phyloP scores from a whole-genome alignment of 2,888 invertebrate genomes.

The Pedicia rivosa region DNA sequence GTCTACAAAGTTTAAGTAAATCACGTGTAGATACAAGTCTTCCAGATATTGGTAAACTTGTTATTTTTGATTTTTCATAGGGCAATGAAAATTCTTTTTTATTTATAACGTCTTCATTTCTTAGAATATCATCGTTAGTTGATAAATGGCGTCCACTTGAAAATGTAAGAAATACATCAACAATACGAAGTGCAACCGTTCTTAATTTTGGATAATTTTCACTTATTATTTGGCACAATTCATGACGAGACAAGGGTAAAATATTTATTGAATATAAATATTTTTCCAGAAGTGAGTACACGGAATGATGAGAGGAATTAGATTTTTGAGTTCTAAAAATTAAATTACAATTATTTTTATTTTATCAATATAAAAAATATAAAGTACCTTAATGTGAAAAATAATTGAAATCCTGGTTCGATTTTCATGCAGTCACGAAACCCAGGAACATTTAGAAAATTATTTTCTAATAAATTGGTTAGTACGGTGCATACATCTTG shows the following conservation, averaged over 20 bases:
- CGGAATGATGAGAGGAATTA: slow-evolving; percentile 33
- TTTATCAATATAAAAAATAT: neutral
- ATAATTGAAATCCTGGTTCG: slow-evolving; percentile 77
- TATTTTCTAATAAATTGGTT: slow-evolving; percentile 69
- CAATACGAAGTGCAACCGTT: slow-evolving; percentile 58
- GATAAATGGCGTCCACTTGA: slow-evolving; percentile 55
- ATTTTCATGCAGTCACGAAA: slow-evolving; percentile 69
- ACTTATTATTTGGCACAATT: slow-evolving; percentile 57
- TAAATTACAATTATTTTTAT: slow-evolving; percentile 1
- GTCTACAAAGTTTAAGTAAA: slow-evolving; percentile 78
- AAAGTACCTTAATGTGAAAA: slow-evolving; percentile 67
- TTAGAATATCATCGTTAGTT: no score
- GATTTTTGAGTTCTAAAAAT: slow-evolving; percentile 21
- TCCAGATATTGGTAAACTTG: slow-evolving; percentile 27
- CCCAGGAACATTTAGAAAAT: slow-evolving; percentile 70
- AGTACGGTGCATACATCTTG: slow-evolving; percentile 83
- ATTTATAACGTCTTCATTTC: slow-evolving; percentile 16
- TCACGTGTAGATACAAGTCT: slow-evolving; percentile 70
- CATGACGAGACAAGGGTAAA: slow-evolving; percentile 57
- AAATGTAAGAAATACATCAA: slow-evolving; percentile 71
- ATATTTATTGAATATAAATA: slow-evolving; percentile 68
- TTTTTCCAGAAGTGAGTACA: no score
- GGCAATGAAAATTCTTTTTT: neutral
- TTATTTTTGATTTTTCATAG: neutral
- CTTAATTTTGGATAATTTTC: slow-evolving; percentile 49